Percentiles rank a stretch among this genome's conserved stretches.
Evolutionary conservation across 2,113 vertebrate species (phyloP).

Genomic region (Tupaia tana): DNA sequence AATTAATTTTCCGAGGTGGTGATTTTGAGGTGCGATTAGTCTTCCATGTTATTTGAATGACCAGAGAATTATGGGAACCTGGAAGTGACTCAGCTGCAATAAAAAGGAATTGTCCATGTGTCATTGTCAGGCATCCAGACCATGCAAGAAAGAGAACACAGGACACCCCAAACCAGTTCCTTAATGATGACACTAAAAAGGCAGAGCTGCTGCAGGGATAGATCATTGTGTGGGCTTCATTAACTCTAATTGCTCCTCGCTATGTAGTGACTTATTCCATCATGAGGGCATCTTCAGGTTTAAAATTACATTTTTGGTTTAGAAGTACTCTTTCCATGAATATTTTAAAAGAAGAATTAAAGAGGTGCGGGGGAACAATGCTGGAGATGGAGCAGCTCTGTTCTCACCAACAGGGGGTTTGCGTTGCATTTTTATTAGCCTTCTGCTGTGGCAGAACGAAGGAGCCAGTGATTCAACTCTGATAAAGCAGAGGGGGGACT

Average conservation of each 20-base stretch:
- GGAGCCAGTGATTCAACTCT: not conserved
- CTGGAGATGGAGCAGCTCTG: not conserved
- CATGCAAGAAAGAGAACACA: conserved; percentile 33
- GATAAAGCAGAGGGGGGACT: not conserved
- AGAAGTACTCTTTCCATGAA: conserved; percentile 10
- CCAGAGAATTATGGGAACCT: not conserved
- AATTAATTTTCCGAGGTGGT: conserved; percentile 71
- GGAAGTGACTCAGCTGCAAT: not conserved
- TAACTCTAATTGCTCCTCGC: not conserved
- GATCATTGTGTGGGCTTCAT: not conserved
- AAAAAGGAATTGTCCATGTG: not conserved
- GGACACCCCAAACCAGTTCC: not conserved
- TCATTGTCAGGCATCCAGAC: not conserved
- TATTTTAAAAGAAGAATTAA: not conserved
- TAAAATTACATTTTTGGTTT: not conserved
- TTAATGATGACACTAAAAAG: not conserved
- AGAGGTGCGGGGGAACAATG: not conserved
- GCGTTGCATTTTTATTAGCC: not conserved
- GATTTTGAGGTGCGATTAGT: not conserved
- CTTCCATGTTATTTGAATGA: not conserved
- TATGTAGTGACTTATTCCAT: not conserved
- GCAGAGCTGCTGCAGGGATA: not conserved
- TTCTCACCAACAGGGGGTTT: not conserved
- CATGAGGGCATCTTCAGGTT: not conserved
- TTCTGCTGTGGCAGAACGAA: not conserved